Conservation (phyloP, 2,888 invertebrate species). For the Holacanthella duospinosa region DNA sequence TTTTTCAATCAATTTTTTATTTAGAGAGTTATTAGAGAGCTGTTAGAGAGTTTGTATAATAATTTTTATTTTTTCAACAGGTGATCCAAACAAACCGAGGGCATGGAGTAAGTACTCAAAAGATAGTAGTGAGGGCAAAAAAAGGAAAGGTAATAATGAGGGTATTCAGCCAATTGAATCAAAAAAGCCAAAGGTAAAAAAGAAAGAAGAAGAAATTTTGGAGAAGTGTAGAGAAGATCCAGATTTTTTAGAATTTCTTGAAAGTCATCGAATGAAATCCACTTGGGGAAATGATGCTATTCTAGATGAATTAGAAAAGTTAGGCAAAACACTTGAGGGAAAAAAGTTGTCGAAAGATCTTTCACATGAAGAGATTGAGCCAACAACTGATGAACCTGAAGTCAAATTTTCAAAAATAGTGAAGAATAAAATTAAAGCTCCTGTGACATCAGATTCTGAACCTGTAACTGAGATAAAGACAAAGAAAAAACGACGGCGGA, state of each 20-base stretch:
- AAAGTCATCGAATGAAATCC: slow-evolving; percentile 57
- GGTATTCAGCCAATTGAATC: slow-evolving; percentile 42
- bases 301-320: slow-evolving; percentile 38
- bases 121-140: slow-evolving; percentile 23
- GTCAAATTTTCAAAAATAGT: too few relatives aligned
- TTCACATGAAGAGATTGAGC: too few relatives aligned
- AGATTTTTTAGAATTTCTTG: slow-evolving; percentile 76
- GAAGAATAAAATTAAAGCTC: slow-evolving; percentile 29
- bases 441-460: too few relatives aligned
- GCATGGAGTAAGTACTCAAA: slow-evolving; percentile 84
- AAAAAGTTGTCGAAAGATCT: slow-evolving; percentile 28
- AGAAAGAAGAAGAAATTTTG: slow-evolving; percentile 53
- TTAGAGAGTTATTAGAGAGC: not conserved
- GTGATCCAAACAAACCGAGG: slow-evolving; percentile 61
- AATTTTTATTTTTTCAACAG: slow-evolving; percentile 10
- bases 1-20: not conserved
- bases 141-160: slow-evolving; percentile 30
- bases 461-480: not conserved
- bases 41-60: not conserved
- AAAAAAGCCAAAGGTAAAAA: slow-evolving; percentile 42
- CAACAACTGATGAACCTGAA: too few relatives aligned
- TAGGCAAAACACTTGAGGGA: slow-evolving; percentile 12
- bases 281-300: slow-evolving; percentile 35
- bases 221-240: slow-evolving; percentile 77
- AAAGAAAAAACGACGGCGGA: slow-evolving; percentile 1